phyloP scores from a whole-genome alignment of 1,140 invertebrate species.

The Anoplolepis gracilipes region DNA sequence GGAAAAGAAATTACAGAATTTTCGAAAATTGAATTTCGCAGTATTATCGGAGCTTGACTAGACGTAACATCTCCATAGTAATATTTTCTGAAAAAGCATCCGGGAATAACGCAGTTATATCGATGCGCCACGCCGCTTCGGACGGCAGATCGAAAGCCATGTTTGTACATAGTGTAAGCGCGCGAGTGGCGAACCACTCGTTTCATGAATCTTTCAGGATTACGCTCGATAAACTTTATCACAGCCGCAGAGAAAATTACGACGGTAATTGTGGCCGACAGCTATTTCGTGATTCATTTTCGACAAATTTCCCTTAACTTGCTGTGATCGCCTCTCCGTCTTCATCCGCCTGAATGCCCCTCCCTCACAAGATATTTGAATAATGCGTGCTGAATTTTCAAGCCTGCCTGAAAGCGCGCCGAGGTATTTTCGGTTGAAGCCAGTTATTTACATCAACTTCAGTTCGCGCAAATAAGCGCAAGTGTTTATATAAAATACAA shows the following conservation, averaged over 20 bases:
- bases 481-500: conserved; percentile 38
- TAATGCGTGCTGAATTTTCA: conserved; percentile 57
- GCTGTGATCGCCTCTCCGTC: conserved; percentile 61
- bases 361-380: conserved; percentile 46
- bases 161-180: conserved; percentile 53
- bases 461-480: background rate
- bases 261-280: conserved; percentile 54
- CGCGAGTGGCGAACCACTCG: conserved; percentile 45
- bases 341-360: conserved; percentile 38
- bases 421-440: conserved; percentile 22
- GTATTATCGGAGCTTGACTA: background rate
- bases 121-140: background rate
- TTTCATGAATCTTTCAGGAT: conserved; percentile 70
- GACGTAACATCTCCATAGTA: background rate
- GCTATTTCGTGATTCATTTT: conserved; percentile 68
- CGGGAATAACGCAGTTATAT: conserved; percentile 3
- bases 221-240: conserved; percentile 73
- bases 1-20: conserved; percentile 18
- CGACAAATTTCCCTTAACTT: conserved; percentile 61
- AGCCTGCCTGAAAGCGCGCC: conserved; percentile 23
- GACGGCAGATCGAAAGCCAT: conserved; percentile 34
- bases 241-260: conserved; percentile 62
- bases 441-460: conserved; percentile 33
- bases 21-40: conserved; percentile 26
- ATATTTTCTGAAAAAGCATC: conserved; percentile 28